These are phyloP conservation scores for Ectemnius continuus DNA, from an alignment of 2,888 invertebrate species.

Conservation along the genomic window DNA sequence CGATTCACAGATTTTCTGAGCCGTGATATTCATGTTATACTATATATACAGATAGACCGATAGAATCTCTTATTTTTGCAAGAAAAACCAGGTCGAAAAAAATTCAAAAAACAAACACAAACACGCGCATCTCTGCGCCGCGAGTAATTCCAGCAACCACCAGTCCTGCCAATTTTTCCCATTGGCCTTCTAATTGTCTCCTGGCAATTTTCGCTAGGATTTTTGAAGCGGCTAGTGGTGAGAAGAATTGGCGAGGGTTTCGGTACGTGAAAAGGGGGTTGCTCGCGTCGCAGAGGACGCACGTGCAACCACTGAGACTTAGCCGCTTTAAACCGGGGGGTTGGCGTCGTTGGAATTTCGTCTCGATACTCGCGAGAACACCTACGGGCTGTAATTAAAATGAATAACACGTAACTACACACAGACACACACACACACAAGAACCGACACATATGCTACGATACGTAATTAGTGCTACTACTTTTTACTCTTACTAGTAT, in stretches of 20 bases:
- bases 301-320: constrained; percentile 49
- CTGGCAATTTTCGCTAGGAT: background rate
- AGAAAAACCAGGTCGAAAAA: constrained; percentile 60
- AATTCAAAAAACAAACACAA: constrained; percentile 35
- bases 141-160: too few species aligned
- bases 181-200: too few species aligned
- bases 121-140: too few species aligned
- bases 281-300: constrained; percentile 3
- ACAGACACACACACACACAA: too few species aligned
- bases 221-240: background rate
- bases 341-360: constrained; percentile 40
- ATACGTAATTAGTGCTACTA: constrained; percentile 12
- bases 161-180: too few species aligned
- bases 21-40: constrained; percentile 57
- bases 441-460: too few species aligned
- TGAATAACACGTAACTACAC: constrained; percentile 7
- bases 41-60: constrained; percentile 62
- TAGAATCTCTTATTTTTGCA: constrained; percentile 72
- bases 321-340: constrained; percentile 55
- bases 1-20: constrained; percentile 49
- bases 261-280: too few species aligned
- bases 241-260: too few species aligned
- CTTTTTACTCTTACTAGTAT: background rate
- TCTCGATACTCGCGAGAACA: constrained; percentile 38
- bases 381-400: constrained; percentile 3